phyloP scores from a whole-genome alignment of 2,113 vertebrate genomes.

The Misgurnus anguillicaudatus region DNA sequence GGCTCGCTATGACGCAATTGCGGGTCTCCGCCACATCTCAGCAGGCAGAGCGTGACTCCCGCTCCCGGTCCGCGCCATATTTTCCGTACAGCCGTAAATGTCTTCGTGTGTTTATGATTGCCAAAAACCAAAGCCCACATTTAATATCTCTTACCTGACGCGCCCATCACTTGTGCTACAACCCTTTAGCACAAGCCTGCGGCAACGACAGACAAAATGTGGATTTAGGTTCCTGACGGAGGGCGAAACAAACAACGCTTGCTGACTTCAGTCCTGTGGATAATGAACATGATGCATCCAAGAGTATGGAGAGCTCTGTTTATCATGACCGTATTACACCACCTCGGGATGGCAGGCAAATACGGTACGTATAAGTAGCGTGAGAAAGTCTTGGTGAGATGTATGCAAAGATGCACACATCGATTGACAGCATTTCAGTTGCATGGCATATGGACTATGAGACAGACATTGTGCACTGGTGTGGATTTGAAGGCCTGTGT shows the following conservation, averaged over 20 bases:
- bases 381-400: not conserved
- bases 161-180: conserved; percentile 30
- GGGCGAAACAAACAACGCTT: conserved; percentile 25
- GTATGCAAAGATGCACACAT: not conserved
- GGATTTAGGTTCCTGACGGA: conserved; percentile 48
- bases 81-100: conserved; percentile 41
- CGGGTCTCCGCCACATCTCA: conserved; percentile 48
- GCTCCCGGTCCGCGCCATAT: conserved; percentile 51
- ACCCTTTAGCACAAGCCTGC: conserved; percentile 25
- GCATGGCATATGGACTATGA: not conserved
- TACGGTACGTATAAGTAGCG: conserved; percentile 56
- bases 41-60: conserved; percentile 29
- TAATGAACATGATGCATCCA: conserved; percentile 53
- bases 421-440: not conserved
- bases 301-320: conserved; percentile 59
- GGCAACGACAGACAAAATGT: conserved; percentile 49
- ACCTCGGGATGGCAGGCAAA: conserved; percentile 59
- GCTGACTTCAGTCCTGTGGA: conserved; percentile 33
- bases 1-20: conserved; percentile 53
- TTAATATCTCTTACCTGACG: conserved; percentile 35
- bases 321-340: conserved; percentile 58
- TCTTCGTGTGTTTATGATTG: conserved; percentile 52
- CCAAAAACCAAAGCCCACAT: conserved; percentile 30
- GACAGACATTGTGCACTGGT: not conserved
- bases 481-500: conserved; percentile 7